Evolutionary conservation across 2,113 vertebrate genomes (phyloP).

Genomic region (Blennius ocellaris): DNA sequence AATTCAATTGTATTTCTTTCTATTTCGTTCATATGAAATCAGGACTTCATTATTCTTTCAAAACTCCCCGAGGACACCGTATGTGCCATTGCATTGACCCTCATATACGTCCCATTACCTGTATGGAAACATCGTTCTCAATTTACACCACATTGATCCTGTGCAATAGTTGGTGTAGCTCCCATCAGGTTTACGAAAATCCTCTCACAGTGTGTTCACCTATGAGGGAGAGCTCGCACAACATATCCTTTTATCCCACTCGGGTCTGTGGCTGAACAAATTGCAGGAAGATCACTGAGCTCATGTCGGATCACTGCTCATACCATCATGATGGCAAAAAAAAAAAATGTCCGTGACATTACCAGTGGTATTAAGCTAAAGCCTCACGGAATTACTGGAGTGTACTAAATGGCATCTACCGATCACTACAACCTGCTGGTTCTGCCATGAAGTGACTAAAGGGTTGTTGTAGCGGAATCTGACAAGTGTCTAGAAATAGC

Average conservation of each 20-base stretch:
- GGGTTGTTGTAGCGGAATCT: slow-evolving; percentile 64
- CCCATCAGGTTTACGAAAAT: slow-evolving; percentile 54
- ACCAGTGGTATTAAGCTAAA: slow-evolving; percentile 48
- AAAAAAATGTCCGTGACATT: slow-evolving; percentile 64
- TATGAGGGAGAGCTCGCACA: slow-evolving; percentile 55
- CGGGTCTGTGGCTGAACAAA: slow-evolving; percentile 53
- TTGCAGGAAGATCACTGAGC: slow-evolving; percentile 57
- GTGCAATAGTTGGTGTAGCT: slow-evolving; percentile 32
- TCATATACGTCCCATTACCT: slow-evolving; percentile 44
- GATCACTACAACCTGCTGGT: slow-evolving; percentile 45
- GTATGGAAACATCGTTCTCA: slow-evolving; percentile 39
- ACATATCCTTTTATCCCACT: slow-evolving; percentile 58
- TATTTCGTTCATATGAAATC: slow-evolving; percentile 12
- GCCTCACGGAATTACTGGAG: slow-evolving; percentile 49
- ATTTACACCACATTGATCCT: slow-evolving; percentile 41
- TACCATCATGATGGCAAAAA: slow-evolving; percentile 25
- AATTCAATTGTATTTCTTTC: background rate
- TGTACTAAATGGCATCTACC: slow-evolving; percentile 50
- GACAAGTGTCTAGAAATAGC: slow-evolving; percentile 79
- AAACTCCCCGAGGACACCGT: slow-evolving; percentile 21
- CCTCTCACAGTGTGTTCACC: slow-evolving; percentile 38
- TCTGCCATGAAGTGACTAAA: slow-evolving; percentile 74
- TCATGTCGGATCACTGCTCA: slow-evolving; percentile 58
- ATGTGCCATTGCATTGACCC: slow-evolving; percentile 36
- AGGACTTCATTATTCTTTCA: slow-evolving; percentile 29